phyloP scores from a whole-genome alignment of 2,888 invertebrate species.

The Fabriciana adippe region DNA sequence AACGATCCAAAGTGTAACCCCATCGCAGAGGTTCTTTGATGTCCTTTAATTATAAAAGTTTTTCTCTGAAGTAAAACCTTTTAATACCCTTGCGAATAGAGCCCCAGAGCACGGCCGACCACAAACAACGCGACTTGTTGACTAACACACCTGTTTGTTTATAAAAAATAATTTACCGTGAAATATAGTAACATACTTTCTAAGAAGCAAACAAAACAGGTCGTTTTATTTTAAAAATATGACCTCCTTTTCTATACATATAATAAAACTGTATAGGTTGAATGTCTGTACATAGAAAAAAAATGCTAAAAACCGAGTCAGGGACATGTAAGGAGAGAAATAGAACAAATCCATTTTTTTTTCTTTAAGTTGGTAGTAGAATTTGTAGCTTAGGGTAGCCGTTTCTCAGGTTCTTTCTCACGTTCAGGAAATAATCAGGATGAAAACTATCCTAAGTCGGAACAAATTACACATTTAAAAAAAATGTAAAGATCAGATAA shows the following conservation, averaged over 20 bases:
- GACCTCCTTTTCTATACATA: not conserved
- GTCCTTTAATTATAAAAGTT: conserved; percentile 81
- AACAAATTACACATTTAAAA: too few species aligned
- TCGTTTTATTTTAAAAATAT: not conserved
- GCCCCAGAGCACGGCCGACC: conserved; percentile 43
- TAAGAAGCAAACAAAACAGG: not conserved
- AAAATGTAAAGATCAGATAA: too few species aligned
- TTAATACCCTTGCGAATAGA: conserved; percentile 39
- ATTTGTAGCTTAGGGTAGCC: too few species aligned
- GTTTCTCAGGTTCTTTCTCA: too few species aligned
- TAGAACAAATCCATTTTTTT: too few species aligned
- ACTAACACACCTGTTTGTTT: conserved; percentile 42
- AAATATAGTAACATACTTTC: conserved; percentile 9
- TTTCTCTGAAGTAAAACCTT: conserved; percentile 71
- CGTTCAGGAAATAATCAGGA: too few species aligned
- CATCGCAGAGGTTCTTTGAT: conserved; percentile 76
- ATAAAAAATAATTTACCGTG: conserved; percentile 38
- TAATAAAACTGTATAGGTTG: too few species aligned
- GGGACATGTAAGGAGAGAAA: too few species aligned
- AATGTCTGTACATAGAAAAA: too few species aligned
- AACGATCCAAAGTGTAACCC: conserved; percentile 79
- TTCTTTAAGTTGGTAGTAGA: too few species aligned
- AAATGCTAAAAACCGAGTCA: too few species aligned
- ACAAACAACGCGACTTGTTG: conserved; percentile 45
- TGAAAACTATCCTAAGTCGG: too few species aligned